Conservation (phyloP, 2,113 vertebrate species). For the Noturus placidus region DNA sequence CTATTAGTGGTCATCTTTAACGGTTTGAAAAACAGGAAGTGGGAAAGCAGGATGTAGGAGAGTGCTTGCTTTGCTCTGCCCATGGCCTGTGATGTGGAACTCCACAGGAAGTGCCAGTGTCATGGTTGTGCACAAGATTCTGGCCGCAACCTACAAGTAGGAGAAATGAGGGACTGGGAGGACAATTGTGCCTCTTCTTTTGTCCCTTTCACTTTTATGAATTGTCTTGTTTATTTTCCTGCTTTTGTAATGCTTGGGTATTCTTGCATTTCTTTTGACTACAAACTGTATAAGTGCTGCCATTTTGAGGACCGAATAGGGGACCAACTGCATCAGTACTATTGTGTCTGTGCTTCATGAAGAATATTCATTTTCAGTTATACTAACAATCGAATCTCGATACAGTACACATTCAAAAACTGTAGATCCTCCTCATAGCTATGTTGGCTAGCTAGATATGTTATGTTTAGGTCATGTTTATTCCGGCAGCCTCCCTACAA, state of each 20-base stretch:
- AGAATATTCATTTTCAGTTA: neutral
- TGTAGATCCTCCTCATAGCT: neutral
- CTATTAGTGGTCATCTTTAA: conserved; percentile 60
- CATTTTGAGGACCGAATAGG: neutral
- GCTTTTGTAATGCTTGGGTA: neutral
- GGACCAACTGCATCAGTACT: neutral
- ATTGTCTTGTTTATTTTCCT: neutral
- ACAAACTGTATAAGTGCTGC: neutral
- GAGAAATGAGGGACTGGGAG: conserved; percentile 3
- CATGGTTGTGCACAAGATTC: conserved; percentile 62
- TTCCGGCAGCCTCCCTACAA: neutral
- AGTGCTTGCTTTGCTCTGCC: conserved; percentile 66
- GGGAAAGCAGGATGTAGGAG: conserved; percentile 72
- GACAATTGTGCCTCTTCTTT: neutral
- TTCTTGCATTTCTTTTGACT: neutral
- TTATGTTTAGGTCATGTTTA: neutral
- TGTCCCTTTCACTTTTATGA: neutral
- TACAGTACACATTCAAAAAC: neutral
- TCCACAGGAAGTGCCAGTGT: conserved; percentile 69
- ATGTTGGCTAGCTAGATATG: neutral
- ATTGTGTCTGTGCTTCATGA: neutral
- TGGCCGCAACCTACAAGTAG: conserved; percentile 58
- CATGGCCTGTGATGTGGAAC: conserved; percentile 68
- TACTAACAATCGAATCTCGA: neutral
- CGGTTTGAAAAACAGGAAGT: conserved; percentile 78